phyloP scores from a whole-genome alignment of 2,113 vertebrate species.

The Chauna torquata region DNA sequence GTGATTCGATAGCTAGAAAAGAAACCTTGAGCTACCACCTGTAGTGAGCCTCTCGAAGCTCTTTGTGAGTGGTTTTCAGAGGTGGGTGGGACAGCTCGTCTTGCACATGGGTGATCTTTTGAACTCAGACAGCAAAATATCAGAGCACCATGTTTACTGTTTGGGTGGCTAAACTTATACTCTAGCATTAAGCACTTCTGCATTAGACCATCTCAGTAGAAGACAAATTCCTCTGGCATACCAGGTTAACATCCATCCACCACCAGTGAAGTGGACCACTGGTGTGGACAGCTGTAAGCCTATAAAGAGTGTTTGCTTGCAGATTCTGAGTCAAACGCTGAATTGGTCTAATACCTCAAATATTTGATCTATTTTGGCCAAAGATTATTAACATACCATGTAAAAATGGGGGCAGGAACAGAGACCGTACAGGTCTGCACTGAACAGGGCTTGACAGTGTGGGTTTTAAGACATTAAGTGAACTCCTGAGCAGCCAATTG shows the following conservation, averaged over 20 bases:
- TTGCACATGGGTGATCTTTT: neutral
- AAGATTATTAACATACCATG: neutral
- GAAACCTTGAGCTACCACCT: neutral
- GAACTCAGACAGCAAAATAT: neutral
- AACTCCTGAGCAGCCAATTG: neutral
- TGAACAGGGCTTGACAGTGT: neutral
- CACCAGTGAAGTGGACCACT: neutral
- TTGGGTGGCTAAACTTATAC: neutral
- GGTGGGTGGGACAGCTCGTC: neutral
- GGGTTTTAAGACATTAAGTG: neutral
- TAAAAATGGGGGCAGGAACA: neutral
- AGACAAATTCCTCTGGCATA: neutral
- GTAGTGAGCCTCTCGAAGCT: neutral
- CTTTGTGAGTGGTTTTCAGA: neutral
- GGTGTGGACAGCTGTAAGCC: neutral
- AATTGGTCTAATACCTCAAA: neutral
- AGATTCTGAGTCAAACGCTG: neutral
- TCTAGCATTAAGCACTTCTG: neutral
- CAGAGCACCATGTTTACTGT: neutral
- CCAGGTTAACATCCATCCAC: neutral
- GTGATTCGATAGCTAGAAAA: neutral
- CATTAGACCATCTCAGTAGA: neutral
- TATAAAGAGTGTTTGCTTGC: neutral
- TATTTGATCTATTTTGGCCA: neutral
- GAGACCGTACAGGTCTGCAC: neutral